Evolutionary conservation across 2,797 vertebrate genomes (phyloP).

Genomic region (Stomatorhinus walkeri): DNA sequence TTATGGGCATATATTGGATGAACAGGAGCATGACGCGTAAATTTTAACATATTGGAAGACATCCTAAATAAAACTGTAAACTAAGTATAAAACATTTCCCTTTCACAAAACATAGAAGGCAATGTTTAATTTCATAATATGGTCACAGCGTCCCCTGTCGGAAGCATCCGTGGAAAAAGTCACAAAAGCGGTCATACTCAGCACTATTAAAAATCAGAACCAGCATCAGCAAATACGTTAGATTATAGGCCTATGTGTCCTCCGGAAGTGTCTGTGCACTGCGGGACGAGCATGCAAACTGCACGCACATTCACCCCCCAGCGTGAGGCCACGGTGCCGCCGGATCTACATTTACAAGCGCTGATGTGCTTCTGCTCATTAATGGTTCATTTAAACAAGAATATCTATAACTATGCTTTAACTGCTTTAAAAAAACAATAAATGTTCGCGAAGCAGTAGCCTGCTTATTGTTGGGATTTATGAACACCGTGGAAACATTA

Average conservation of each 20-base stretch:
- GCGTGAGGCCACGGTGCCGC: not conserved
- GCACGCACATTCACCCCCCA: not conserved
- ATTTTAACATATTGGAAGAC: not conserved
- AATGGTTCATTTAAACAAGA: not conserved
- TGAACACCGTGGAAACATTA: not conserved
- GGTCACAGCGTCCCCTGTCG: not conserved
- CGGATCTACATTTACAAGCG: not conserved
- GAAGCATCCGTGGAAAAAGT: not conserved
- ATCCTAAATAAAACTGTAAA: not conserved
- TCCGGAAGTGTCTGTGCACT: not conserved
- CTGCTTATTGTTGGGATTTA: not conserved
- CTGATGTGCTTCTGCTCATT: not conserved
- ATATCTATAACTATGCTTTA: not conserved
- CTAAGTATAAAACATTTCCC: not conserved
- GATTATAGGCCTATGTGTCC: not conserved
- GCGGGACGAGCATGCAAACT: not conserved
- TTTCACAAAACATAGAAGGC: not conserved
- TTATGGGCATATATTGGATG: not conserved
- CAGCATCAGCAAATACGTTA: not conserved
- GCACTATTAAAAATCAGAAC: not conserved
- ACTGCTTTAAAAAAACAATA: not conserved
- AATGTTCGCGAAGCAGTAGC: not conserved
- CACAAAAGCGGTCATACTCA: not conserved
- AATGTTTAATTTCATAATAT: not conserved
- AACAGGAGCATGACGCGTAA: not conserved